Evolutionary conservation across 2,113 vertebrate genomes (phyloP).

Genomic region (Vulpes lagopus): DNA sequence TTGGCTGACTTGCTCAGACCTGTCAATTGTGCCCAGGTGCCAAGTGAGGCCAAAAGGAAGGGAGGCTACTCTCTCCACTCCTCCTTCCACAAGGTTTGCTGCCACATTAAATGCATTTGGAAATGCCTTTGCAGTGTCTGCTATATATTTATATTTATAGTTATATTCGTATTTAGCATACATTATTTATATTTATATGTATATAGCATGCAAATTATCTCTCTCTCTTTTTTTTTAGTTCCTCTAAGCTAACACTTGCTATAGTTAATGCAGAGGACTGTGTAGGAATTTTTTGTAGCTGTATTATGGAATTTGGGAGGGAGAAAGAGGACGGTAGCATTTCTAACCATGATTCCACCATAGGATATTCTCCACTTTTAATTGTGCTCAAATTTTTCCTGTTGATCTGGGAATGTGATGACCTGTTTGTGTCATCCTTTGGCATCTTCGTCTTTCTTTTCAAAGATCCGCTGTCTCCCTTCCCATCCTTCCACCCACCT

Average conservation of each 20-base stretch:
- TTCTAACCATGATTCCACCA: neutral
- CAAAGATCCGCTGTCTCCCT: neutral
- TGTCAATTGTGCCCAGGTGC: neutral
- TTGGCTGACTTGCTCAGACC: neutral
- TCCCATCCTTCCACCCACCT: neutral
- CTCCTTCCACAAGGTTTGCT: neutral
- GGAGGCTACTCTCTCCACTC: neutral
- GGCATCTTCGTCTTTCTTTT: constrained; percentile 25
- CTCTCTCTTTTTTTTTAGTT: neutral
- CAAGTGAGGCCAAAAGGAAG: neutral
- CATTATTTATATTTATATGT: neutral
- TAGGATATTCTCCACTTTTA: neutral
- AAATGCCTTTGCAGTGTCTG: constrained; percentile 26
- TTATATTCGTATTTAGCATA: neutral
- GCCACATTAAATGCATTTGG: neutral
- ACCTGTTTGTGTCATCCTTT: neutral
- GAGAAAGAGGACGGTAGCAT: neutral
- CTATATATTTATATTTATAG: neutral
- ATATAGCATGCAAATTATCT: neutral
- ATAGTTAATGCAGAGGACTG: neutral
- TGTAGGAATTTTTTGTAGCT: neutral
- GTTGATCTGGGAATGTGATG: neutral
- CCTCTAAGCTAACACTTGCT: constrained; percentile 49
- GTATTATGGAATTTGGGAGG: neutral
- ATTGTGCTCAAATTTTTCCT: neutral